Percentiles rank a stretch among this genome's conserved stretches.
phyloP scores from a whole-genome alignment of 1,140 invertebrate species.

The Drosophila repleta region DNA sequence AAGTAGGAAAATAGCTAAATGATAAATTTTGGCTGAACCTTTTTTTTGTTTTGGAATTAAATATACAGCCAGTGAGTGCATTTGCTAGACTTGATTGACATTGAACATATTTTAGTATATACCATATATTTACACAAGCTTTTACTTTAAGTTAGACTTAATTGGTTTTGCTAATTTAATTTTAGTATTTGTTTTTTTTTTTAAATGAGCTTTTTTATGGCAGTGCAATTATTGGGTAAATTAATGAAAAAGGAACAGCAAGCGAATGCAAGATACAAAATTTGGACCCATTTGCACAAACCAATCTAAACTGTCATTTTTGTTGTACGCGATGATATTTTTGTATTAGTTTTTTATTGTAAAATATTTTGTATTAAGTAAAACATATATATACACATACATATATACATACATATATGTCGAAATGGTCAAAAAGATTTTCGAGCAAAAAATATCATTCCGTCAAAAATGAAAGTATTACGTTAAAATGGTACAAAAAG shows the following conservation, averaged over 20 bases:
- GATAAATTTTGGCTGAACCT: slow-evolving; percentile 83
- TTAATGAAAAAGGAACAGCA: slow-evolving; percentile 30
- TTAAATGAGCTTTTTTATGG: slow-evolving; percentile 24
- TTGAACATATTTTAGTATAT: neutral
- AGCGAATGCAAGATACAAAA: slow-evolving; percentile 44
- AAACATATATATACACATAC: slow-evolving; percentile 5
- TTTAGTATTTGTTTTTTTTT: slow-evolving; percentile 26
- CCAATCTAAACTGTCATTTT: slow-evolving; percentile 12
- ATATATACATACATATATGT: slow-evolving; percentile 10
- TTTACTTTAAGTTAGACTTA: slow-evolving; percentile 20
- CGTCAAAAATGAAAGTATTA: slow-evolving; percentile 64
- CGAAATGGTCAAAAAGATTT: slow-evolving; percentile 71
- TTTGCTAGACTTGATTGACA: slow-evolving; percentile 14
- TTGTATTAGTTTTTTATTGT: slow-evolving; percentile 1
- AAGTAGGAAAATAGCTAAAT: slow-evolving; percentile 49
- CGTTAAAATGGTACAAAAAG: slow-evolving; percentile 24
- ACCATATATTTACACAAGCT: slow-evolving; percentile 22
- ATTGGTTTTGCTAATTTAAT: slow-evolving; percentile 27
- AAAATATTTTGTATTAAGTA: slow-evolving; percentile 10
- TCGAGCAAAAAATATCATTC: slow-evolving; percentile 84
- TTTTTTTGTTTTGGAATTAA: slow-evolving; percentile 33
- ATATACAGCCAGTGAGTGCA: slow-evolving; percentile 27
- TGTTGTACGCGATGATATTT: slow-evolving; percentile 48
- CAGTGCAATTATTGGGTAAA: slow-evolving; percentile 32
- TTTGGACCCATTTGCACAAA: slow-evolving; percentile 43